Evolutionary conservation across 2,113 vertebrate genomes (phyloP).

Genomic region (Vidua macroura): DNA sequence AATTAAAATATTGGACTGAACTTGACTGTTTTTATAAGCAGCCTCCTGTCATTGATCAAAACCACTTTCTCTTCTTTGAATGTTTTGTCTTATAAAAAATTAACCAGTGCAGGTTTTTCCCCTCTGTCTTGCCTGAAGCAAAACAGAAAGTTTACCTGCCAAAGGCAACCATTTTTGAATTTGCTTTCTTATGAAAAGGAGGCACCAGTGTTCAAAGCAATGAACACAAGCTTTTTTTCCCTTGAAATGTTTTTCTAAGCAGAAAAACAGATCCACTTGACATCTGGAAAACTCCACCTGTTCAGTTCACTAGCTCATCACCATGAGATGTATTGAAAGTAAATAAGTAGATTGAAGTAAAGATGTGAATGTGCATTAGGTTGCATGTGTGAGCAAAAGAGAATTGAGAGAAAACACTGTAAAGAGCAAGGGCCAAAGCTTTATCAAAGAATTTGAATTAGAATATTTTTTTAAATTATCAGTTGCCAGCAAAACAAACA

Average conservation of each 20-base stretch:
- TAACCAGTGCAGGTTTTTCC: not conserved
- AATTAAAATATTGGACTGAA: constrained; percentile 24
- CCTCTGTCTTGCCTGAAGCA: constrained; percentile 47
- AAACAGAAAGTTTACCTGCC: constrained; percentile 58
- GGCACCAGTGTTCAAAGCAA: not conserved
- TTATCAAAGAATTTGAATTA: not conserved
- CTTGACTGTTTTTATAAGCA: not conserved
- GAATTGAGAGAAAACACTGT: not conserved
- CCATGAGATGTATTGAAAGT: not conserved
- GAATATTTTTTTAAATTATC: rapidly evolving
- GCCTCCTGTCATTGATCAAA: constrained; percentile 6
- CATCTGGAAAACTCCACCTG: not conserved
- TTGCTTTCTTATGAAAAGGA: not conserved
- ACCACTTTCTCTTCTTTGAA: constrained; percentile 26
- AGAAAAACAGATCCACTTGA: not conserved
- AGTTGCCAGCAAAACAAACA: not conserved
- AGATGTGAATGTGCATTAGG: not conserved
- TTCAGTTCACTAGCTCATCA: not conserved
- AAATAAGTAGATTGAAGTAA: not conserved
- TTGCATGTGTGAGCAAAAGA: not conserved
- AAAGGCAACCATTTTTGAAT: constrained; percentile 47
- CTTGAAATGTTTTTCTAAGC: not conserved
- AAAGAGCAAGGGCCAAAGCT: not conserved
- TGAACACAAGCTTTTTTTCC: not conserved
- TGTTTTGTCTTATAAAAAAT: constrained; percentile 49